Evolutionary conservation across 2,888 invertebrate genomes (phyloP), one percentile per base, ranked within the genome.

Genomic region (Philhelius pedissequus): DNA sequence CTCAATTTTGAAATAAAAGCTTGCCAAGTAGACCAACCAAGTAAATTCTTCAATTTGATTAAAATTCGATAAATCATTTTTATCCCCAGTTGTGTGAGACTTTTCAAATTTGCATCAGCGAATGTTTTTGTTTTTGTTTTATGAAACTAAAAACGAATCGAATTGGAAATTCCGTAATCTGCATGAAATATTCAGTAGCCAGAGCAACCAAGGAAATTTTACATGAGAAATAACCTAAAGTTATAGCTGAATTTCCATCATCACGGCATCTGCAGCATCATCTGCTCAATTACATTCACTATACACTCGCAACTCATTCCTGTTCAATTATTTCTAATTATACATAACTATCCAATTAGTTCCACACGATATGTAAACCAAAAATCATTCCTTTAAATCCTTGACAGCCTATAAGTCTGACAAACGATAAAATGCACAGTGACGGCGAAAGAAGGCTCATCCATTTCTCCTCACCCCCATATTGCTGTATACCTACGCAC

Each of bases 261-360:
- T 18, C 35, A 62, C 7, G 15, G 3, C 40, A 62, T 20, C 50
- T 40, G 9, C 15, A 64, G 15, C 50, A 62, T 30, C 68, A 40
- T 35, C 22, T 18, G 35, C 27, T 48, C 56, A 30, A 27, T 68
- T 45, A 66, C 45, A 66, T 48, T 40, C 40, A 45, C 18, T n/a
- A 18, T n/a, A n/a, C n/a, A n/a, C n/a, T n/a, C 13, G 1, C 13
- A 3, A 27, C 50, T 32, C 27, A 66, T 77, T 60, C 58, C 54
- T 58, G 43, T 77, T 76, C 66, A 82, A 82, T 82, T 82, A 77
- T 77, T 76, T 60, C 66, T 77, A 82, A 82, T 82, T 66, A 68
- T 58, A 77, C 71, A 76, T 50, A 82, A 82, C 81, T 77, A 76
- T 77, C 58, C 54, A 82, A 71, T 77, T 71, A 77, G 52, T 82